Evolutionary conservation across 1,140 invertebrate genomes (phyloP), one percentile per base, ranked within the genome.

Genomic region (Brachionus rubens): DNA sequence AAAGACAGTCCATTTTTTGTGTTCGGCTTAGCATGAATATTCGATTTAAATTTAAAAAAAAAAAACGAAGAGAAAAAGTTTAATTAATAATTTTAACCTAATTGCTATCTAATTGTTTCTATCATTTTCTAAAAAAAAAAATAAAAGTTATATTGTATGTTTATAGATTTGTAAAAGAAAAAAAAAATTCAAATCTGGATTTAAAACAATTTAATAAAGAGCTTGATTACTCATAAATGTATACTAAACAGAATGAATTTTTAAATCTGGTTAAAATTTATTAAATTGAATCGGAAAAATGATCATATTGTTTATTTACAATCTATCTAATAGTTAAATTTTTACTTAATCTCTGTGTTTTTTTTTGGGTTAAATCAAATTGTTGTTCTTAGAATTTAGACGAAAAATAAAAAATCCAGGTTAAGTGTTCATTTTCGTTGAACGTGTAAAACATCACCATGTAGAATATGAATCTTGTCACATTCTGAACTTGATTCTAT

Each of bases 111-210:
- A 65, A 65, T 59, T 30, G 54, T 36, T 36, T 36, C 16, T 19
- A 7, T 36, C 43, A n/a, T n/a, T n/a, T n/a, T n/a, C n/a, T n/a
- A n/a, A n/a, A n/a, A n/a, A 26, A 56, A 40, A 40, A 62, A 62
- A 62, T 41, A 41, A 54, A 54, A 28, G 21, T 26, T 12, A 24
- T 26, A 24, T 12, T 10, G 14, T 26, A 54, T 24, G 24, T 6
- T 26, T 54, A 26, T 26, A 54, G 26, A 10, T 36, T 62, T 62
- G 33, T 59, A 33, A n/a, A n/a, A n/a, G n/a, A n/a, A n/a, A n/a
- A n/a, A n/a, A n/a, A n/a, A n/a, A n/a, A n/a, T n/a, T n/a, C n/a
- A 62, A 62, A 41, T 62, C 33, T 62, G 56, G 56, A 36, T 62
- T 62, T 36, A 36, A 62, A 54, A 54, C 28, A 54, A 26, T 52